Evolutionary conservation across 2,888 invertebrate species (phyloP).

Genomic region (Scaeva pyrastri): DNA sequence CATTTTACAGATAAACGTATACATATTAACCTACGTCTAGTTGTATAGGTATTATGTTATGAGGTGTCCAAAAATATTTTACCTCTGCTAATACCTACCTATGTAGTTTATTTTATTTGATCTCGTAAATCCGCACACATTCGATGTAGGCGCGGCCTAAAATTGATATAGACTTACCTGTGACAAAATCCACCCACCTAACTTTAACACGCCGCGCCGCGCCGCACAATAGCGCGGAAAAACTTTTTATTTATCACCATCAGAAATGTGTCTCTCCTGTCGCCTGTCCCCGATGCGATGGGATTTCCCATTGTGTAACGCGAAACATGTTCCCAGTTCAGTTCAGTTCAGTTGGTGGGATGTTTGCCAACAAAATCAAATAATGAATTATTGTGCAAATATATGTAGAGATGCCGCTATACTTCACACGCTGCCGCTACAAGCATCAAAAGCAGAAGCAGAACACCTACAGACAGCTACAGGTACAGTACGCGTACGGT

Average conservation of each 20-base stretch:
- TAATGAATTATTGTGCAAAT: conserved; percentile 63
- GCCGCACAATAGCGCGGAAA: not conserved
- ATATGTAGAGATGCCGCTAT: conserved; percentile 8
- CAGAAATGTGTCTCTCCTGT: conserved; percentile 22
- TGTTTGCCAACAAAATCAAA: conserved; percentile 66
- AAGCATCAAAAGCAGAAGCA: not conserved
- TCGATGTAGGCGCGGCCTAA: not conserved
- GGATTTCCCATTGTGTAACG: conserved; percentile 55
- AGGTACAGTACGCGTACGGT: too few species aligned
- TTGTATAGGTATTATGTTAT: too few species aligned
- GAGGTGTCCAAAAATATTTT: too few species aligned
- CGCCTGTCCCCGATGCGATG: conserved; percentile 24
- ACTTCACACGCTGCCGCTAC: conserved; percentile 51
- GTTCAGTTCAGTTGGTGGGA: conserved; percentile 1
- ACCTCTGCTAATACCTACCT: too few species aligned
- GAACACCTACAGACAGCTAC: too few species aligned
- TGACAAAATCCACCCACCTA: conserved; percentile 35
- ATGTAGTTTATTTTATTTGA: not conserved
- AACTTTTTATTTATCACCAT: conserved; percentile 22
- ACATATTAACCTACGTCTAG: too few species aligned
- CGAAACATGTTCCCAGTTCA: conserved; percentile 47
- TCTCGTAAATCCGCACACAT: not conserved
- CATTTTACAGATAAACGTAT: too few species aligned
- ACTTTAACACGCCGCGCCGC: not conserved
- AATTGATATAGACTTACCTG: not conserved